A percentile compares a stretch with the other conserved stretches of the same genome.
These are phyloP conservation scores for Archocentrus centrarchus DNA, from an alignment of 2,113 vertebrate species.

Conservation along the genomic window DNA sequence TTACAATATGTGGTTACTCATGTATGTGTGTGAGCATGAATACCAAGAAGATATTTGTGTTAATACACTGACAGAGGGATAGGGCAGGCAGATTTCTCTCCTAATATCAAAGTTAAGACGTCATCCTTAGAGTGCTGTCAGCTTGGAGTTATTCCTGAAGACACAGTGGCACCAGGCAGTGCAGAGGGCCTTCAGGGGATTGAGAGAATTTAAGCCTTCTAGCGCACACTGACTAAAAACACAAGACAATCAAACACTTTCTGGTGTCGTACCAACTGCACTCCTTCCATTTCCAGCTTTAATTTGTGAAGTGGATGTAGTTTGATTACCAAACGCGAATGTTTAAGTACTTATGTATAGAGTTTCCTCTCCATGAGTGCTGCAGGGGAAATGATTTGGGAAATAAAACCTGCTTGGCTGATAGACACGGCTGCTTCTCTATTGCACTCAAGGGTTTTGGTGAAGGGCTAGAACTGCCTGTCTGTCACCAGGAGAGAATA, in stretches of 20 bases:
- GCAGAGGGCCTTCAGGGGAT: constrained; percentile 42
- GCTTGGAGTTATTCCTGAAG: constrained; percentile 59
- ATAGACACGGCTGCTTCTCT: constrained; percentile 36
- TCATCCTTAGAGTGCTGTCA: constrained; percentile 49
- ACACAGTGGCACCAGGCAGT: constrained; percentile 63
- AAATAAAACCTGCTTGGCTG: constrained; percentile 57
- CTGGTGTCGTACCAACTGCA: constrained; percentile 11
- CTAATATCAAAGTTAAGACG: constrained; percentile 47
- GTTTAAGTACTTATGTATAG: constrained; percentile 50
- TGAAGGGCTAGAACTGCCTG: constrained; percentile 40
- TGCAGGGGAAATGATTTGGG: constrained; percentile 39
- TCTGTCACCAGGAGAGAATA: constrained; percentile 59
- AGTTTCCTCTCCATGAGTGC: constrained; percentile 40
- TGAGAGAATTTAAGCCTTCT: constrained; percentile 38
- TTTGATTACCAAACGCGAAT: constrained; percentile 16
- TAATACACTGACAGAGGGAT: constrained; percentile 11
- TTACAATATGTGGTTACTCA: constrained; percentile 62
- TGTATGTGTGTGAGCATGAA: constrained; percentile 63
- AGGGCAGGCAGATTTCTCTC: constrained; percentile 24
- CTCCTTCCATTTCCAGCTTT: constrained; percentile 29
- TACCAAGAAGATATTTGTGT: constrained; percentile 44
- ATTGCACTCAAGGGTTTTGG: constrained; percentile 56
- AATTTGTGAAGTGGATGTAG: constrained; percentile 28
- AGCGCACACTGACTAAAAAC: constrained; percentile 26
- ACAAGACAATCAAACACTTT: constrained; percentile 40